These are phyloP conservation scores for Coluber constrictor DNA, from an alignment of 2,797 vertebrate genomes.

Conservation along the genomic window DNA sequence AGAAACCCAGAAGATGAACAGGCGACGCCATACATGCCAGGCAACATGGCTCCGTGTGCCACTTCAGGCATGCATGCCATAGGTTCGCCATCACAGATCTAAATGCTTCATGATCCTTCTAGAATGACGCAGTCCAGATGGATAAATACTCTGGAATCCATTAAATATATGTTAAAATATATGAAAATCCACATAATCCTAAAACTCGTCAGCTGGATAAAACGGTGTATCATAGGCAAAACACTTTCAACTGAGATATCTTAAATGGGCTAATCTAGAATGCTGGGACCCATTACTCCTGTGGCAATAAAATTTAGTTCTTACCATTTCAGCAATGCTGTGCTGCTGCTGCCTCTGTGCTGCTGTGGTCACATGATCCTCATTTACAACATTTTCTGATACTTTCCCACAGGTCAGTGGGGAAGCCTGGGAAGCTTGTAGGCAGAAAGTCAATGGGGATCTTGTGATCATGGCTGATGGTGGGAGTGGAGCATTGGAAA, in stretches of 20 bases:
- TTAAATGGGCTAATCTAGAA: neutral
- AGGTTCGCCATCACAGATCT: neutral
- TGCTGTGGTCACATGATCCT: neutral
- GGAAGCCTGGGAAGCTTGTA: neutral
- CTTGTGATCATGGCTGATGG: neutral
- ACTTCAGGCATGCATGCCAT: no score
- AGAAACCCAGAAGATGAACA: no score
- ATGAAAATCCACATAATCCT: neutral
- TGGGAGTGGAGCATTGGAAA: neutral
- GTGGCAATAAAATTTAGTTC: neutral
- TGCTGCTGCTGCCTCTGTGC: neutral
- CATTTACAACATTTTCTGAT: neutral
- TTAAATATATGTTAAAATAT: neutral
- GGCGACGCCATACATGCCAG: no score
- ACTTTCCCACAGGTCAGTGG: neutral
- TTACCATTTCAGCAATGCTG: neutral
- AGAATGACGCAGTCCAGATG: neutral
- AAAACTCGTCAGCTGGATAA: neutral
- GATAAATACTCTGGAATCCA: neutral
- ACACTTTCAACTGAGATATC: neutral
- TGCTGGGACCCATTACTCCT: neutral
- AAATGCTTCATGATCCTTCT: neutral
- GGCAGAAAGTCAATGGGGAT: neutral
- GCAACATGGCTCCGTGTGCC: no score
- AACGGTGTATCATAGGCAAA: no score